phyloP scores from a whole-genome alignment of 2,888 invertebrate species.

The Steinernema carpocapsae region DNA sequence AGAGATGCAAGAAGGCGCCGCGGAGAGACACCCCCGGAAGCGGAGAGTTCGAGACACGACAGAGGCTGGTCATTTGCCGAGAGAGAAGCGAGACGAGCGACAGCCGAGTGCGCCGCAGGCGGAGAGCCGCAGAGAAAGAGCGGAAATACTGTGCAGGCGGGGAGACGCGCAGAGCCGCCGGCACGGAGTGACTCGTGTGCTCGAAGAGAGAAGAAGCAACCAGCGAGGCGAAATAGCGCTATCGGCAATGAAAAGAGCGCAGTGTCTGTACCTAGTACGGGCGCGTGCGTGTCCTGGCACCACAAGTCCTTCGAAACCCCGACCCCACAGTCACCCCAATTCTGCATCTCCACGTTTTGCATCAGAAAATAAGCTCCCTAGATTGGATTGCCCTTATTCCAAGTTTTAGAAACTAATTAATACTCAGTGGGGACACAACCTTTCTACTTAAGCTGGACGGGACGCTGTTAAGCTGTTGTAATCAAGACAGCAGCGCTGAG shows the following conservation, averaged over 20 bases:
- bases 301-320: conserved; percentile 11
- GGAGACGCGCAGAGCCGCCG: background rate
- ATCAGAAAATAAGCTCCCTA: conserved; percentile 31
- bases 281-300: conserved; percentile 34
- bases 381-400: conserved; percentile 20
- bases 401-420: background rate
- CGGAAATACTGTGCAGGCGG: background rate
- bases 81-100: background rate
- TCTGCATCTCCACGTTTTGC: conserved; percentile 34
- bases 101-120: background rate
- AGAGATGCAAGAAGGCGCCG: background rate
- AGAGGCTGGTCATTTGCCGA: background rate
- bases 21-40: background rate
- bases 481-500: too few species aligned
- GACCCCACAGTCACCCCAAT: conserved; percentile 34
- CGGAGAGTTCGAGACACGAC: background rate
- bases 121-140: background rate
- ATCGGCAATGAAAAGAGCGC: conserved; percentile 24
- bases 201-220: conserved; percentile 1
- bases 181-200: background rate
- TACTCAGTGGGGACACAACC: too few species aligned
- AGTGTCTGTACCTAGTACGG: conserved; percentile 30
- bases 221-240: conserved; percentile 12
- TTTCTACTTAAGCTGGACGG: too few species aligned
- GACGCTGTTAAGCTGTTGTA: too few species aligned